Percentiles rank a stretch among this genome's conserved stretches.
These are phyloP conservation scores for Penaeus monodon DNA, from an alignment of 2,888 invertebrate species.

Conservation along the genomic window DNA sequence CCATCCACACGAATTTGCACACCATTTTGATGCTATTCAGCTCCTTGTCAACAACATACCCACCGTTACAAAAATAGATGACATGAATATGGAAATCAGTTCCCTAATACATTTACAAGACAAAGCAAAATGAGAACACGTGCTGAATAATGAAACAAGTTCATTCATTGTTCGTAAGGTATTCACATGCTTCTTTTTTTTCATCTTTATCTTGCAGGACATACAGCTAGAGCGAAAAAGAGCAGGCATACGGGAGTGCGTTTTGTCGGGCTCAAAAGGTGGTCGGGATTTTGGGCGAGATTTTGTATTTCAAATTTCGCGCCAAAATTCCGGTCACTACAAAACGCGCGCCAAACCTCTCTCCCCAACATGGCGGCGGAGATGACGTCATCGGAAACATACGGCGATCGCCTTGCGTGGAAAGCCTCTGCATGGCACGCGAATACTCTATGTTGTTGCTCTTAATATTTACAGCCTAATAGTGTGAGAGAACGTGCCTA, in stretches of 20 bases:
- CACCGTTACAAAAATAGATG: too few relatives aligned
- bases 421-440: not conserved
- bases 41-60: too few relatives aligned
- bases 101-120: too few relatives aligned
- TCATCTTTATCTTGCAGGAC: too few relatives aligned
- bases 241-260: slow-evolving; percentile 17
- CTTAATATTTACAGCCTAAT: slow-evolving; percentile 11
- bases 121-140: too few relatives aligned
- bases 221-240: not conserved
- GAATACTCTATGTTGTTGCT: not conserved
- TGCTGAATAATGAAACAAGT: too few relatives aligned
- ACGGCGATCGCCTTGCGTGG: not conserved
- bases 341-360: slow-evolving; percentile 49
- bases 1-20: too few relatives aligned
- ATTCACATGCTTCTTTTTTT: too few relatives aligned
- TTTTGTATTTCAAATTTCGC: slow-evolving; percentile 15
- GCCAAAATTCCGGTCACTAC: slow-evolving; percentile 38
- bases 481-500: too few relatives aligned
- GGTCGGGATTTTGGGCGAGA: slow-evolving; percentile 26
- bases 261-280: slow-evolving; percentile 55
- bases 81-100: too few relatives aligned
- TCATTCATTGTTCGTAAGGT: too few relatives aligned
- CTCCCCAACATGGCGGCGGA: slow-evolving; percentile 15
- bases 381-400: slow-evolving; percentile 31
- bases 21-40: too few relatives aligned